These are phyloP conservation scores for Cydia amplana DNA, from an alignment of 1,140 invertebrate genomes.

Conservation along the genomic window DNA sequence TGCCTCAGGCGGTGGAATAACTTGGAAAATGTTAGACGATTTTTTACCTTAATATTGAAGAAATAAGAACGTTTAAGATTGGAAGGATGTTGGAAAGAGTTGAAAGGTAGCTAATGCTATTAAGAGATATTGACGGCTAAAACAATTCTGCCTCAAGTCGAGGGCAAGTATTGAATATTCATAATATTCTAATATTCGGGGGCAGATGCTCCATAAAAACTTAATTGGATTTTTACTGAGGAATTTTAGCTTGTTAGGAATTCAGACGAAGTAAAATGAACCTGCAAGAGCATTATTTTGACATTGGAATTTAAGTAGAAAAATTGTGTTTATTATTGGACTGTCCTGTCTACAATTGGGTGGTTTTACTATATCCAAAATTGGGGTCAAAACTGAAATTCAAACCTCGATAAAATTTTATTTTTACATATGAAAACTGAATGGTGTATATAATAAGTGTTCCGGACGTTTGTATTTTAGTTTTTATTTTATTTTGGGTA, in stretches of 20 bases:
- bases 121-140: conserved; percentile 16
- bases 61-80: background rate
- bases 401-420: too few relatives aligned
- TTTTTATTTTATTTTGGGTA: too few relatives aligned
- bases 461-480: too few relatives aligned
- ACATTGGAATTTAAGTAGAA: too few relatives aligned
- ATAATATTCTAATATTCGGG: conserved; percentile 10
- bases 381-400: too few relatives aligned
- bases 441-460: too few relatives aligned
- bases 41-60: background rate
- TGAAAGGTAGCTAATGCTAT: conserved; percentile 16
- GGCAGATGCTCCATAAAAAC: conserved; percentile 9
- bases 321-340: too few relatives aligned
- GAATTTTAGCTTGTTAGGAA: conserved; percentile 3
- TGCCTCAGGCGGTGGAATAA: background rate
- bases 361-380: too few relatives aligned
- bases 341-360: too few relatives aligned
- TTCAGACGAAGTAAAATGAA: background rate
- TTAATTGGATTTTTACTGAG: conserved; percentile 14
- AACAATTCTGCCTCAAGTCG: conserved; percentile 11
- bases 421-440: too few relatives aligned
- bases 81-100: background rate
- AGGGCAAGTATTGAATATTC: conserved; percentile 16
- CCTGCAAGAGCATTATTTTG: background rate
- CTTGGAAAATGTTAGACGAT: background rate